phyloP scores from a whole-genome alignment of 2,797 vertebrate species.

The Macropus fuliginosus region DNA sequence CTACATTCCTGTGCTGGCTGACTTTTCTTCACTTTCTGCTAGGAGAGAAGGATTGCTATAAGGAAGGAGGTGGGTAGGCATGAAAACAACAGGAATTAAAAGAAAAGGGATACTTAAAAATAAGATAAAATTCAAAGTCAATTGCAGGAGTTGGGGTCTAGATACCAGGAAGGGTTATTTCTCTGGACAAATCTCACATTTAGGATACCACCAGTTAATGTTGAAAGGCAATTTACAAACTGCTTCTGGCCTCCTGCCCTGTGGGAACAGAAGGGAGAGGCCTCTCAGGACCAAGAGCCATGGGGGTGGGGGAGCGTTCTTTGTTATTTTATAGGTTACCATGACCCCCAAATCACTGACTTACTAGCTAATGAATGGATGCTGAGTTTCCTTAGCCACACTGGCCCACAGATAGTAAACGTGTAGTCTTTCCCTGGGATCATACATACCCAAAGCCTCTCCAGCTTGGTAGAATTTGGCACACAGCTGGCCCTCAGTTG shows the following conservation, averaged over 20 bases:
- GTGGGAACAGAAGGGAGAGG: neutral
- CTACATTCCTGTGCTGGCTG: neutral
- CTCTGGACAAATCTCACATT: neutral
- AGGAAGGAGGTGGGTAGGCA: neutral
- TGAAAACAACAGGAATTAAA: neutral
- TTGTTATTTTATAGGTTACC: neutral
- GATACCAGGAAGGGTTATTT: neutral
- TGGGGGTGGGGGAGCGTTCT: neutral
- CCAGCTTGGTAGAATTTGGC: neutral
- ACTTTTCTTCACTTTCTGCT: neutral
- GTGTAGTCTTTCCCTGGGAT: neutral
- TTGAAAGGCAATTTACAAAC: neutral
- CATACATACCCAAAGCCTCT: neutral
- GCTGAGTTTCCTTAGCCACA: neutral
- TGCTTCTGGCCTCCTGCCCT: neutral
- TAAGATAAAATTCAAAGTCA: neutral
- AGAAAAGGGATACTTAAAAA: neutral
- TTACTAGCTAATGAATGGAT: neutral
- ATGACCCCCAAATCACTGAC: neutral
- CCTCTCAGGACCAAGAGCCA: neutral
- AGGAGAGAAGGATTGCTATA: neutral
- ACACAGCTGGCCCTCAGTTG: neutral
- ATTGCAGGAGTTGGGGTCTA: neutral
- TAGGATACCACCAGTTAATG: neutral
- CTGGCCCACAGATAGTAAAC: neutral